A percentile compares a stretch with the other conserved stretches of the same genome.
phyloP scores from a whole-genome alignment of 1,140 invertebrate genomes.

The Whitmania pigra region DNA sequence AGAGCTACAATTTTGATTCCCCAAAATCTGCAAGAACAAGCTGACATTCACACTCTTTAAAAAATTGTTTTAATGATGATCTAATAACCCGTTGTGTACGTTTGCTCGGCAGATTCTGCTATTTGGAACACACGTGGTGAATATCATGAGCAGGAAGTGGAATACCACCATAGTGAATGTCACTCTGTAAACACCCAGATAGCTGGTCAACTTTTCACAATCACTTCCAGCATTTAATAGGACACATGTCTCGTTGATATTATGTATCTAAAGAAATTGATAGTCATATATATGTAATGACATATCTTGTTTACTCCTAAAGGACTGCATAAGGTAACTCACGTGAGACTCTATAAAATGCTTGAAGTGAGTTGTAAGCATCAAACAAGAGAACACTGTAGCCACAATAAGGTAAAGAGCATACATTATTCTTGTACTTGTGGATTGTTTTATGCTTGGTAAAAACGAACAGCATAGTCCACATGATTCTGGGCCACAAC shows the following conservation, averaged over 20 bases:
- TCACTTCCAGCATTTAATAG: constrained; percentile 38
- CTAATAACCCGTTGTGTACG: constrained; percentile 41
- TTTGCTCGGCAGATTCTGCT: constrained; percentile 41
- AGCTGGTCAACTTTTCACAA: constrained; percentile 41
- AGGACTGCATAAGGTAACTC: neutral
- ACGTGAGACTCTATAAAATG: constrained; percentile 38
- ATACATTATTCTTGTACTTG: constrained; percentile 44
- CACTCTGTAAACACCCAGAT: constrained; percentile 44
- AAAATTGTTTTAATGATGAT: neutral
- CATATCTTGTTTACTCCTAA: neutral
- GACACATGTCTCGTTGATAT: constrained; percentile 41
- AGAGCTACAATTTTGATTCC: constrained; percentile 84
- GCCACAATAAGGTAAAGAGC: constrained; percentile 39
- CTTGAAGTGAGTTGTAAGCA: constrained; percentile 41
- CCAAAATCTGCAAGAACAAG: constrained; percentile 62
- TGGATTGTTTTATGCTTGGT: constrained; percentile 43
- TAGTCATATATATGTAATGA: constrained; percentile 19
- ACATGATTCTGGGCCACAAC: constrained; percentile 42
- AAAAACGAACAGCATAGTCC: constrained; percentile 41
- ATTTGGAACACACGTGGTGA: constrained; percentile 39
- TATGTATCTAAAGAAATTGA: constrained; percentile 34
- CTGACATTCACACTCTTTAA: neutral
- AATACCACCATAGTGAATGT: constrained; percentile 42
- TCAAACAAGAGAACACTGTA: constrained; percentile 41
- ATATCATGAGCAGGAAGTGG: constrained; percentile 36